Evolutionary conservation across 2,113 vertebrate genomes (phyloP), one percentile per base, ranked within the genome.

Genomic region (Brachypteracias leptosomus): DNA sequence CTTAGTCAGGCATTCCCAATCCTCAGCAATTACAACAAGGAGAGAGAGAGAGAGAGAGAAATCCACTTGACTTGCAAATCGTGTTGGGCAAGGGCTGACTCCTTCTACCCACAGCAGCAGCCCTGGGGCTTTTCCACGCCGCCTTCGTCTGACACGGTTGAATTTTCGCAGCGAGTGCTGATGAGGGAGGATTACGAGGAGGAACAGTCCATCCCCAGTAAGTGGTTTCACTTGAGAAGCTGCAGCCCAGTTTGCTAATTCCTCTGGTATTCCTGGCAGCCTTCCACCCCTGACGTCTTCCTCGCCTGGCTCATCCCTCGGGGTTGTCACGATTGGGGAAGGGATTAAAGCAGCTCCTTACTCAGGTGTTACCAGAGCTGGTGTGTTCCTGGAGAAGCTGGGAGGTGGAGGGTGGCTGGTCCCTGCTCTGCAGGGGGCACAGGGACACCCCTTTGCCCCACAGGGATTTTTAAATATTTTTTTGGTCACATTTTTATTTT

Each of bases 221-320:
- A 3, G 25, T 51, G 96, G 84, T 94, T 94, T 92, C 89, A 66
- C 72, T 70, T 9, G 55, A 42, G 87, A 90, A 57, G 70, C 84
- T 92, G 79, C 86, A 36, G 55, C 95, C 61, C 89, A 8, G 2
- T 71, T 75, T 51, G 85, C 35, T 88, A 46, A 96, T 85, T 79
- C 52, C 92, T 93, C 82, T 82, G 92, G 87, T 40, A 96, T 96
- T 95, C 35, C 93, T 85, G 93, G 91, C 83, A 57, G 44, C 72
- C 72, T 87, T 46, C 91, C 46, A 3, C 0, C 38, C 38, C 78
- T 57, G 72, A 75, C 40, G 8, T 36, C 74, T 40, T 71, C 96
- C 88, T 52, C 72, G 12, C 9, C 49, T 2, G 42, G 75, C 3
- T 3, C 72, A 2, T 71, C 83, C 84, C 4, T 16, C 4, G 5